phyloP scores from a whole-genome alignment of 2,797 vertebrate species.

The Cyclura pinguis region DNA sequence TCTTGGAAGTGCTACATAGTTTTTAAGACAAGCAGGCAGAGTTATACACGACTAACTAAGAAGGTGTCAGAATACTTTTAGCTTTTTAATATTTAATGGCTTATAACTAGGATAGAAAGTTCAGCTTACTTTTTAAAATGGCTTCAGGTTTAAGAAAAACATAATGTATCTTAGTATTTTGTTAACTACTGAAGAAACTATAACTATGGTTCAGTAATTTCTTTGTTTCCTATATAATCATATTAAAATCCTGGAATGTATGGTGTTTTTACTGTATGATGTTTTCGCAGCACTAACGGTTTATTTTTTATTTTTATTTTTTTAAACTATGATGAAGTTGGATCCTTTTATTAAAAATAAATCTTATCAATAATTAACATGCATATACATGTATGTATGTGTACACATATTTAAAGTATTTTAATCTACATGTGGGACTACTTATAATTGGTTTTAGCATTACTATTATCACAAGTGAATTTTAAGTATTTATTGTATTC shows the following conservation, averaged over 20 bases:
- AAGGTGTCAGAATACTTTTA: background rate
- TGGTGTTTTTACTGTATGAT: slow-evolving; percentile 1
- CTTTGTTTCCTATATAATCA: background rate
- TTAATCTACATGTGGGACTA: too few species aligned
- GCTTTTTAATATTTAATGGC: background rate
- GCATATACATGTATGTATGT: slow-evolving; percentile 20
- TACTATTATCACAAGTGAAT: too few species aligned
- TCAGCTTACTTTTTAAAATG: background rate
- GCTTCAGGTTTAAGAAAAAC: background rate
- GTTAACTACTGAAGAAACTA: background rate
- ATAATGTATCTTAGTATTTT: too few species aligned
- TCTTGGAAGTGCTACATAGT: background rate
- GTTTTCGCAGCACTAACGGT: background rate
- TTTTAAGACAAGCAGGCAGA: background rate
- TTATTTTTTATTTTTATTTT: too few species aligned
- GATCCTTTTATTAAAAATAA: slow-evolving; percentile 58
- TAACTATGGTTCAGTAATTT: background rate
- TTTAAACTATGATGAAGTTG: background rate
- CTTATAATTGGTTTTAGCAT: too few species aligned
- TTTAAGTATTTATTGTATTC: too few species aligned
- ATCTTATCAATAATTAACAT: slow-evolving; percentile 39
- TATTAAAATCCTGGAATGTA: background rate
- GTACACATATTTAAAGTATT: background rate
- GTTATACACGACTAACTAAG: background rate
- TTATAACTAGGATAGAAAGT: background rate